A percentile compares a stretch with the other conserved stretches of the same genome.
These are phyloP conservation scores for Dolichoris vasculosae DNA, from an alignment of 1,140 invertebrate species.

Conservation along the genomic window DNA sequence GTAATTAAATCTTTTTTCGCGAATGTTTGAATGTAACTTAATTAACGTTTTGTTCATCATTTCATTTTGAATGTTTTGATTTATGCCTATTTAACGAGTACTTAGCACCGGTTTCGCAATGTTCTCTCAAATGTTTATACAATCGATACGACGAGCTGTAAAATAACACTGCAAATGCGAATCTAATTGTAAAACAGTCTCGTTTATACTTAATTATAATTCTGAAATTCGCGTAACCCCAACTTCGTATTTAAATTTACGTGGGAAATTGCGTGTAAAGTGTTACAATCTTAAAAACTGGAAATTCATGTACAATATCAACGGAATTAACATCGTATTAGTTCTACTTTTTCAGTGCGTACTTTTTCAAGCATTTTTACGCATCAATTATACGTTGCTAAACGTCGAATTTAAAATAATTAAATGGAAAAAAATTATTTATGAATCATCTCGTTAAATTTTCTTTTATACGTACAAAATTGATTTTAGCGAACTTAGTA, in stretches of 20 bases:
- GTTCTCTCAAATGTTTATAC: background rate
- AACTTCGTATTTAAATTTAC: slow-evolving; percentile 39
- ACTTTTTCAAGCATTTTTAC: background rate
- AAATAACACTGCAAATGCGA: background rate
- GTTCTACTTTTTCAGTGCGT: background rate
- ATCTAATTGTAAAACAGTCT: slow-evolving; percentile 11
- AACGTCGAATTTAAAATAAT: background rate
- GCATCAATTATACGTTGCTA: slow-evolving; percentile 5
- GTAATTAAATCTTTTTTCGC: background rate
- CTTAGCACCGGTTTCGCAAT: background rate
- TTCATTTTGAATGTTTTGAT: slow-evolving; percentile 29
- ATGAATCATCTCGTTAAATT: background rate
- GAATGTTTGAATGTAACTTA: slow-evolving; percentile 10
- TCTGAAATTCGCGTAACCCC: background rate
- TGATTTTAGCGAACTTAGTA: background rate
- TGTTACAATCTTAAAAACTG: slow-evolving; percentile 39
- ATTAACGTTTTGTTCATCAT: background rate
- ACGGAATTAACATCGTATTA: slow-evolving; percentile 41
- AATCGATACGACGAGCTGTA: background rate
- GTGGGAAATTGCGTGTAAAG: slow-evolving; percentile 43
- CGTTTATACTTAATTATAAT: background rate
- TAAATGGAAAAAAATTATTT: slow-evolving; percentile 4
- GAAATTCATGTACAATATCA: slow-evolving; percentile 29
- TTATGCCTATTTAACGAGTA: slow-evolving; percentile 5
- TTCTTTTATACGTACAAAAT: slow-evolving; percentile 12